A percentile compares a stretch with the other conserved stretches of the same genome.
Conservation (phyloP, 2,113 vertebrate species). For the Campylomormyrus numenius region DNA sequence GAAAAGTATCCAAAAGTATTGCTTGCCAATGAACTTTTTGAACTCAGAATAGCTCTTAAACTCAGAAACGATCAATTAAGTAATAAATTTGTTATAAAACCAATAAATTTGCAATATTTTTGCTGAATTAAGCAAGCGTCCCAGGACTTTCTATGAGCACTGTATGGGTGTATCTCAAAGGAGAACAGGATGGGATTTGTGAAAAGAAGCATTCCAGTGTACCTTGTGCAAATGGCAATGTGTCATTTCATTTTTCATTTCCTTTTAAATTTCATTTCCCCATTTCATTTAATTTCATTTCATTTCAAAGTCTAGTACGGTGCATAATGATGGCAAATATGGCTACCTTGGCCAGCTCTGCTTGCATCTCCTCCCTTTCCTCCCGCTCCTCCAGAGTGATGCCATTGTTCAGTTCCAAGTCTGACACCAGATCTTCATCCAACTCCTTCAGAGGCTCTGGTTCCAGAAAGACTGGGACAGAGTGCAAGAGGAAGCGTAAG, state of each 20-base stretch:
- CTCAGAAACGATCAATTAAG: background rate
- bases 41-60: background rate
- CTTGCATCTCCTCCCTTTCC: constrained; percentile 82
- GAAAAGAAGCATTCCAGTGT: background rate
- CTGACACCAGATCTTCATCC: constrained; percentile 72
- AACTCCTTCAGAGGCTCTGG: constrained; percentile 70
- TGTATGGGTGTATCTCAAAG: background rate
- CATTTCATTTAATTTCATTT: background rate
- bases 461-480: constrained; percentile 73
- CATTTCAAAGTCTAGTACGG: background rate
- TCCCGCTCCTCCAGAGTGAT: constrained; percentile 88
- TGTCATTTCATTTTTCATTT: background rate
- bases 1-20: background rate
- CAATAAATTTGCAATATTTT: background rate
- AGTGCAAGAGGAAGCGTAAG: background rate
- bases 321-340: background rate
- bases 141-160: background rate
- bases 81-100: background rate
- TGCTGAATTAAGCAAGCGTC: background rate
- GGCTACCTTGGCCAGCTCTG: constrained; percentile 77
- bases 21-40: background rate
- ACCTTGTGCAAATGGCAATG: background rate
- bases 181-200: background rate
- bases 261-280: background rate
- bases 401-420: constrained; percentile 67